Conservation (phyloP, 2,888 invertebrate species). For the Steinernema scapterisci region DNA sequence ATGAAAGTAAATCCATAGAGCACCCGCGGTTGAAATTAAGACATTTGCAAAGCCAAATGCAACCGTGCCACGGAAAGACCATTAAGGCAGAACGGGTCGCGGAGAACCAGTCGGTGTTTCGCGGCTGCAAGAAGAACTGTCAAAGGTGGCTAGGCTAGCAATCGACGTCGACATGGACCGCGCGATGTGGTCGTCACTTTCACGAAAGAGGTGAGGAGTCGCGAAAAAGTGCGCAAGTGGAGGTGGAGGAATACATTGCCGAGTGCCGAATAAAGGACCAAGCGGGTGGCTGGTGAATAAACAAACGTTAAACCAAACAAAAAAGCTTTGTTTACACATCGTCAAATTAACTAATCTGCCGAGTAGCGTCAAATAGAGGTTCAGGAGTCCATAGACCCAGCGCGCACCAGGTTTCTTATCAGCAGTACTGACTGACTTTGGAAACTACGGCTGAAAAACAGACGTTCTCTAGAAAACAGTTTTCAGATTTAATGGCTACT, state of each 20-base stretch:
- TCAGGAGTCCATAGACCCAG: too few relatives aligned
- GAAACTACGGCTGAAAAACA: background rate
- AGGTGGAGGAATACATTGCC: constrained; percentile 13
- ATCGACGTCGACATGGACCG: background rate
- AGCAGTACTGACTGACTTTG: background rate
- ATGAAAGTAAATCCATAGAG: too few relatives aligned
- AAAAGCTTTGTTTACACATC: constrained; percentile 5
- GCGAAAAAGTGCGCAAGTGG: constrained; percentile 16
- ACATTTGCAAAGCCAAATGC: background rate
- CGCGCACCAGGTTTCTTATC: background rate
- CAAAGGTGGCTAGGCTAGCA: background rate
- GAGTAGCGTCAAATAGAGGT: too few relatives aligned
- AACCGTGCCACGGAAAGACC: background rate
- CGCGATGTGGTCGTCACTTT: constrained; percentile 12
- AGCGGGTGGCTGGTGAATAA: constrained; percentile 5
- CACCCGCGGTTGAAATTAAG: background rate
- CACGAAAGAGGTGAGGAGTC: background rate
- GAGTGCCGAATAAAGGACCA: constrained; percentile 28
- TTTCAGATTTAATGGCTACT: background rate
- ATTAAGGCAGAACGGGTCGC: background rate
- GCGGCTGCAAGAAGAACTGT: constrained; percentile 5
- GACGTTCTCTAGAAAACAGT: too few relatives aligned
- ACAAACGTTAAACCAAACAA: constrained; percentile 28
- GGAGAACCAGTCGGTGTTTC: background rate
- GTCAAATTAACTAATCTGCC: constrained; percentile 15